These are phyloP conservation scores for Drosophila atripex DNA, from an alignment of 2,888 invertebrate genomes.

Conservation along the genomic window DNA sequence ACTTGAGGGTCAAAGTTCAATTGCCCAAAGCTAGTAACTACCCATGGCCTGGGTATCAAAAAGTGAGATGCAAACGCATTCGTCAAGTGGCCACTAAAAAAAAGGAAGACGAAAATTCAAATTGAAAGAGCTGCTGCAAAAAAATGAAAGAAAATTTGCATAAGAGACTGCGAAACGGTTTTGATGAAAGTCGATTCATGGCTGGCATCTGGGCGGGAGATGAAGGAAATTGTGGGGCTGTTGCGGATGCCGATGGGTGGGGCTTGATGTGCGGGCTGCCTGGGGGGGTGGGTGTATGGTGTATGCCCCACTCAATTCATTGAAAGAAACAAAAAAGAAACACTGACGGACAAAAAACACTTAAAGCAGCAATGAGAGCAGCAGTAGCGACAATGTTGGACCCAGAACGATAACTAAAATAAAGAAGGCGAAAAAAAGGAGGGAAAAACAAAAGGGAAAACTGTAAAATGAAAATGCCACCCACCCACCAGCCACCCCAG, in stretches of 20 bases:
- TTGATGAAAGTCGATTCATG: slow-evolving; percentile 64
- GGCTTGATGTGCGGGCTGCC: neutral
- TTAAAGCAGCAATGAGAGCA: slow-evolving; percentile 49
- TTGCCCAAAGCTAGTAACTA: slow-evolving; percentile 4
- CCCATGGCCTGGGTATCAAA: slow-evolving; percentile 22
- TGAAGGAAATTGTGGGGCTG: neutral
- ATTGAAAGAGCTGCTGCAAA: slow-evolving; percentile 33
- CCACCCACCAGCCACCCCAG: neutral
- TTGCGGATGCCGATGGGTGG: slow-evolving; percentile 3
- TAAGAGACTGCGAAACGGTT: slow-evolving; percentile 55
- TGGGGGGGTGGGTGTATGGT: slow-evolving; percentile 1
- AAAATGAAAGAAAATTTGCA: slow-evolving; percentile 49
- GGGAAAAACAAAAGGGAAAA: slow-evolving; percentile 24
- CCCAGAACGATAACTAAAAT: slow-evolving; percentile 26
- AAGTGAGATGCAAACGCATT: slow-evolving; percentile 44
- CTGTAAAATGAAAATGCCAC: slow-evolving; percentile 52
- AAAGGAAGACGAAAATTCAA: slow-evolving; percentile 33
- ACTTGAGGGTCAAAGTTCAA: slow-evolving; percentile 7
- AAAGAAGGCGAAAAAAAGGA: slow-evolving; percentile 1
- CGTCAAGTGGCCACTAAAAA: slow-evolving; percentile 32
- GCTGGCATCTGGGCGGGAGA: slow-evolving; percentile 28
- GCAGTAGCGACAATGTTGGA: slow-evolving; percentile 46
- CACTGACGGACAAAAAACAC: slow-evolving; percentile 58
- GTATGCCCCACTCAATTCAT: slow-evolving; percentile 53
- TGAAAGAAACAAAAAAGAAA: slow-evolving; percentile 49